Evolutionary conservation across 2,888 invertebrate species (phyloP), one percentile per base, ranked within the genome.

Genomic region (Teinopalpus imperialis): DNA sequence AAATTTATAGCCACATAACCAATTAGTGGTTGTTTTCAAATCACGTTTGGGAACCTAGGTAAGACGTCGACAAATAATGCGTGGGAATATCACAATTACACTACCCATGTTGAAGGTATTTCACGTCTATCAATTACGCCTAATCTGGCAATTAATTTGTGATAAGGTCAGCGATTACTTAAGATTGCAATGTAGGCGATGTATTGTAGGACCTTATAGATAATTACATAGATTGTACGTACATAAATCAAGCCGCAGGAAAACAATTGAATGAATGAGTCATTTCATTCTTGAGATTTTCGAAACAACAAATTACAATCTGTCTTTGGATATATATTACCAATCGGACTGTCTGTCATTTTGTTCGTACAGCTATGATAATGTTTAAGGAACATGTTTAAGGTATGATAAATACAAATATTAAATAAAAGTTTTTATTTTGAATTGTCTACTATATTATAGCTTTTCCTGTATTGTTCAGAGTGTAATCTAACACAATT

Each of bases 261-360:
- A 35, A 34, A 9, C 30, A 45, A 43, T 42, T 43, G 42, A 41
- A 41, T 43, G 34, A 29, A 31, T 46, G 49, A 49, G 45, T 49
- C 49, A 46, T 35, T 30, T 30, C 13, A 32, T 26, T 24, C 21
- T 35, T 37, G 23, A 27, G 34, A 43, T 36, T 43, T 36, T 29
- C 29, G 35, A 27, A 43, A 26, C 23, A 5, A 20, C 27, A 24
- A 39, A 41, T 12, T 6, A 7, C 16, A 31, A 31, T 31, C 5
- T 14, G n/a, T 0, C 3, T 8, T 14, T 30, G 13, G 7, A 8
- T 30, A 30, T 30, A 6, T 40, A 21, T n/a, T n/a, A n/a, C n/a
- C n/a, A n/a, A n/a, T n/a, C n/a, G n/a, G n/a, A n/a, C n/a, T n/a
- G n/a, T n/a, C n/a, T n/a, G n/a, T n/a, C n/a, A n/a, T n/a, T n/a